These are phyloP conservation scores for Patella ulyssiponensis DNA, from an alignment of 2,888 invertebrate genomes.

Conservation along the genomic window DNA sequence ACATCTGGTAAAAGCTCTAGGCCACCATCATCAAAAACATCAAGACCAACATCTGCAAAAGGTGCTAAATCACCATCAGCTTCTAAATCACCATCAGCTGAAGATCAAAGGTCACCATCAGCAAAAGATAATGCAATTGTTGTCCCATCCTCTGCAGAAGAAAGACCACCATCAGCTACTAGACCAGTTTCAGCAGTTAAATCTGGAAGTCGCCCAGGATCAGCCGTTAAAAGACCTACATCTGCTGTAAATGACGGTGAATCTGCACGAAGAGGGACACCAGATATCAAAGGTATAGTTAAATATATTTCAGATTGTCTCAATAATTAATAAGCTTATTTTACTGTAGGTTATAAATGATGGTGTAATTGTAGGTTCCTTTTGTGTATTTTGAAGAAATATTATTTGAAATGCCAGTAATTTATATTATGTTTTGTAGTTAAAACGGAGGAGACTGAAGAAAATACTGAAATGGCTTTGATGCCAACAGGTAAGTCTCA, in stretches of 20 bases:
- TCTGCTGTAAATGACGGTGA: constrained; percentile 29
- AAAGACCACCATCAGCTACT: constrained; percentile 40
- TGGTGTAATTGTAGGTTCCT: too few species aligned
- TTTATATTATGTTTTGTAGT: too few species aligned
- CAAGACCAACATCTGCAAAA: constrained; percentile 28
- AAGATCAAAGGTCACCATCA: constrained; percentile 27
- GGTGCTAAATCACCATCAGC: constrained; percentile 26
- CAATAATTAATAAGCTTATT: too few species aligned
- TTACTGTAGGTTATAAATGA: too few species aligned
- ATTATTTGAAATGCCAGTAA: too few species aligned
- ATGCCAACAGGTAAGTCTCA: too few species aligned
- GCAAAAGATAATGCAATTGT: constrained; percentile 14
- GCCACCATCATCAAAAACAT: constrained; percentile 38
- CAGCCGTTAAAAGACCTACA: constrained; percentile 34
- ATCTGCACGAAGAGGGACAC: constrained; percentile 34
- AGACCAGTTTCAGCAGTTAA: constrained; percentile 16
- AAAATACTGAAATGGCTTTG: too few species aligned
- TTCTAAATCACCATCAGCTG: constrained; percentile 31
- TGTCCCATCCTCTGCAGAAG: constrained; percentile 1
- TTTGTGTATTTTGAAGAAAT: too few species aligned
- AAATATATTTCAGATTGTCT: too few species aligned
- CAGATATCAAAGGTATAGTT: constrained; percentile 23
- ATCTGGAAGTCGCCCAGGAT: constrained; percentile 17
- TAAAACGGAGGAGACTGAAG: too few species aligned
- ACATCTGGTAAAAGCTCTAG: constrained; percentile 38